Evolutionary conservation across 64 coral and sea anemone genomes (phyloP), one percentile per base, ranked within the genome.

Genomic region (Pocillopora damicornis): DNA sequence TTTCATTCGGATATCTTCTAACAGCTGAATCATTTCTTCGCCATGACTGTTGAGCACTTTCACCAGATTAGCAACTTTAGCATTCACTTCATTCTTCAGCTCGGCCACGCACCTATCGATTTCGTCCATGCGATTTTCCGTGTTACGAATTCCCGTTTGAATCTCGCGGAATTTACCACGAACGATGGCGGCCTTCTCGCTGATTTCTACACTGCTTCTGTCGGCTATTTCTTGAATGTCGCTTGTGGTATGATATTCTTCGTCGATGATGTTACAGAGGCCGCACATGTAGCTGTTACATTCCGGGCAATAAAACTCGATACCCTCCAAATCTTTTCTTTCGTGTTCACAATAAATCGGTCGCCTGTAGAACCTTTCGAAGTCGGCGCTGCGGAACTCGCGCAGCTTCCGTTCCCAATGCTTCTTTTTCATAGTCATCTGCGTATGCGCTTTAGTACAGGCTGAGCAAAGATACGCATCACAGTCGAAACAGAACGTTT

Each of bases 271-370:
- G 71, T 97, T 97, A 69, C 94, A 97, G 58, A 97, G 76, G 62
- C 89, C 91, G 11, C 94, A 97, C 10, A 97, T 92, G 61, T 91
- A 93, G 3, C 84, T 83, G 84, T 97, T 91, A 42, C 94, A 97
- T 79, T 97, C 94, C n/a, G 89, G 89, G 75, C 94, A 97, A 42
- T 92, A 97, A 62, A 93, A 97, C 75, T 97, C 94, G 11, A 97
- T 92, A 26, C 89, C 81, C 25, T 92, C 94, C 11, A 88, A 74
- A 18, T 97, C 94, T 79, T 97, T 97, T 64, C 92, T 87, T 60
- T 97, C 92, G 78, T 97, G 94, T 5, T 91, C 91, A 35, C 94
- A 97, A 35, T 82, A 97, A 2, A 88, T 87, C 10, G 94, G 72
- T 42, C 94, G 87, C 36, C 82, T 74, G 12, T 90, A 75, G 12